Evolutionary conservation across 2,113 vertebrate species (phyloP), one percentile per base, ranked within the genome.

Genomic region (Anhinga rufa): DNA sequence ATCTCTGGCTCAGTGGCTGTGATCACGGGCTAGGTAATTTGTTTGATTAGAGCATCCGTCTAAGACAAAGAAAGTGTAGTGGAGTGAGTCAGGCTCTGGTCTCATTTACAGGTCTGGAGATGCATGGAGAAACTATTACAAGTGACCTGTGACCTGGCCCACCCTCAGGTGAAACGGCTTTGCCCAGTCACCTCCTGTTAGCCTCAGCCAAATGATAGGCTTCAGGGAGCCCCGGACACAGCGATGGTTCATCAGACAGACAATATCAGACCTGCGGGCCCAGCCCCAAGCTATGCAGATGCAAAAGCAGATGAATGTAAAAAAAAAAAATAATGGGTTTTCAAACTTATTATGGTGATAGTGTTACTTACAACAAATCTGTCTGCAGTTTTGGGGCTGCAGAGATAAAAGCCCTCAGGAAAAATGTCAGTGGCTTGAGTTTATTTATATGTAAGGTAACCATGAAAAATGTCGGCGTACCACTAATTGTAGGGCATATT

Each of bases 141-240:
- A 96, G 75, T 94, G 98, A 98, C 97, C 98, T 98, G 97, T 98
- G 98, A 98, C 98, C 98, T 51, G 87, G 93, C 97, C 97, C 98
- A 97, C 98, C 98, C 98, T 98, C 96, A 97, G 97, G 98, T 98
- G 98, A 98, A 98, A 98, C 74, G 86, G 95, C 95, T 97, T 97
- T 93, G 97, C 97, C 98, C 98, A 98, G 87, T 98, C 98, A 98
- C 96, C 97, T 96, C 95, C 91, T 96, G 97, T 98, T 98, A 98
- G 97, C 95, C 98, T 97, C 98, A 98, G 97, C 94, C 90, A 93
- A 98, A 95, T 92, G 95, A 97, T 60, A 97, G 93, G 96, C 94
- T 97, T 94, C 4, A 8, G 97, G 97, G 98, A 96, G 76, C 90
- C 74, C 19, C 32, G 85, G 88, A 78, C 4, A 19, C 34, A 14